Base-by-base conservation (phyloP, 2,797 vertebrate species). In the Scolopax rusticola region DNA sequence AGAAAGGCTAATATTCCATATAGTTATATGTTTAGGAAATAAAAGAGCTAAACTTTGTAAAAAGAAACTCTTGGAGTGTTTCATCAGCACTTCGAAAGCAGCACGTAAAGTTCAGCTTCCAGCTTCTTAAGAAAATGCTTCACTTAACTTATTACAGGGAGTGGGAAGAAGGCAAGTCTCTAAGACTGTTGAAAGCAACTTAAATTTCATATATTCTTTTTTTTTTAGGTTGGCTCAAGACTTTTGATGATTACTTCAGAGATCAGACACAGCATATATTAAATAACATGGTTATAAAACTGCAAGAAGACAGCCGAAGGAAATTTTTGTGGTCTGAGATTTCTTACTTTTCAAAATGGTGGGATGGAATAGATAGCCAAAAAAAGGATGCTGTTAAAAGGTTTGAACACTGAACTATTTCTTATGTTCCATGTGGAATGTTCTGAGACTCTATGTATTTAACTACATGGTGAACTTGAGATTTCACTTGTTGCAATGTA, bases 281-380 rank as follows among this genome's bases (percentile, higher is more conserved):
- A 67, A 98, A 99, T 98, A 99, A 99, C 96, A 99, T 99, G 98
- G 98, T 99, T 93, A 77, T 98, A 87, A 99, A 99, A 90, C 97
- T 99, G 60, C 98, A 97, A 54, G 98, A 99, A 97, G 99, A 99
- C 78, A 93, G 87, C 17, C 97, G 98, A 90, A 98, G 98, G 92
- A 99, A 98, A 94, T 99, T 99, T 97, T 98, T 99, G 3, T 99
- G 99, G 99, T 98, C 99, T 33, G 99, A 99, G 90, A 98, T 99
- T 94, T 99, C 99, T 87, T 99, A 98, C 96, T 98, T 99, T 96
- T 97, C 99, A 48, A 99, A 99, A 89, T 99, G 99, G 99, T 99
- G 99, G 99, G 97, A 98, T 9, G 97, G 94, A 93, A 98, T 99
- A 67, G 99, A 99, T 53, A 97, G 67, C 61, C 98, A 99, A 96